Percentiles rank a stretch among this genome's conserved stretches.
Conservation (phyloP, 2,113 vertebrate genomes). For the Xiphorhynchus elegans region DNA sequence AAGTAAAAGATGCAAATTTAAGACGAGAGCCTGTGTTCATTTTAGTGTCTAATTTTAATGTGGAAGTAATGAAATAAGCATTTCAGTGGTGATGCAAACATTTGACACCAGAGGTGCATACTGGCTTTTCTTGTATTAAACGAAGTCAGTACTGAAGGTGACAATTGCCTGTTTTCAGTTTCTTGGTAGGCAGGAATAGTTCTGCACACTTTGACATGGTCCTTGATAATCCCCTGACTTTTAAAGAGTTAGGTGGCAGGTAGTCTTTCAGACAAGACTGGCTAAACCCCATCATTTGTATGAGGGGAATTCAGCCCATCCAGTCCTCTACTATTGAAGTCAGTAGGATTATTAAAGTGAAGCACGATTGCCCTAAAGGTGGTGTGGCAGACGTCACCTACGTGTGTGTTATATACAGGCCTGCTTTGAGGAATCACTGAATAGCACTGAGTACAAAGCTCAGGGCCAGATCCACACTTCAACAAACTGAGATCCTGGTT, state of each 20-base stretch:
- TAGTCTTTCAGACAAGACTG: neutral
- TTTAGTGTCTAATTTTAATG: neutral
- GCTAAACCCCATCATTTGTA: neutral
- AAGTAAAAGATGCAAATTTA: neutral
- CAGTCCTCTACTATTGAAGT: neutral
- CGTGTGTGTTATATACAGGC: neutral
- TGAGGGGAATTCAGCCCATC: neutral
- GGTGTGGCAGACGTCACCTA: neutral
- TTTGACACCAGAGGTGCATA: neutral
- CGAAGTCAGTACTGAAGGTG: neutral
- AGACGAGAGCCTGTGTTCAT: neutral
- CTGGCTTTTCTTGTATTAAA: neutral
- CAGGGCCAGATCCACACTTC: neutral
- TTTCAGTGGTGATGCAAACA: neutral
- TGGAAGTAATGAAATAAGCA: neutral
- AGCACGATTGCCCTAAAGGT: neutral
- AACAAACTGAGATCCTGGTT: neutral
- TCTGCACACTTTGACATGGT: neutral
- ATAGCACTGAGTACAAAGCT: neutral
- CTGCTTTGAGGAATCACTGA: neutral
- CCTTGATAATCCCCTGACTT: neutral
- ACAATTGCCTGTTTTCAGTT: neutral
- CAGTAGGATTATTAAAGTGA: neutral
- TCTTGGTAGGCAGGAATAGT: neutral
- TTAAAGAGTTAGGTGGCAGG: neutral